Conservation (phyloP, 2,888 invertebrate genomes). For the Oligia latruncula region DNA sequence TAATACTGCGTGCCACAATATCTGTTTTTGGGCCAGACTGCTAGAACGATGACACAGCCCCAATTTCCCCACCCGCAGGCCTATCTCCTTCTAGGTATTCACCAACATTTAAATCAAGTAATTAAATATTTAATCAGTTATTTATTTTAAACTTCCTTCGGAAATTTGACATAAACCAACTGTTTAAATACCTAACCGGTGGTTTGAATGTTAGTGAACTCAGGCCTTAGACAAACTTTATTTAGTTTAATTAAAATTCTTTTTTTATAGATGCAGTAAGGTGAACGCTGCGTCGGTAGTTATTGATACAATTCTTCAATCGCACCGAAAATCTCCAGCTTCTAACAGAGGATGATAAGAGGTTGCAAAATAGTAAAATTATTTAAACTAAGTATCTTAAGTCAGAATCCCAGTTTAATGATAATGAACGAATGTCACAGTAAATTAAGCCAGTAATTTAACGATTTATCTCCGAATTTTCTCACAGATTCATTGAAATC, state of each 20-base stretch:
- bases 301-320: conserved; percentile 80
- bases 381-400: not conserved
- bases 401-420: conserved; percentile 1
- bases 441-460: conserved; percentile 6
- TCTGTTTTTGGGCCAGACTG: not conserved
- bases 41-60: not conserved
- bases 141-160: too few species aligned
- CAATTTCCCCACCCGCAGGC: not conserved
- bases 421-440: conserved; percentile 1
- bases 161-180: too few species aligned
- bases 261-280: conserved; percentile 78
- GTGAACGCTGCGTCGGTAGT: conserved; percentile 81
- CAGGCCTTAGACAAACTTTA: not conserved
- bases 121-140: too few species aligned
- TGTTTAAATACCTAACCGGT: too few species aligned
- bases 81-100: not conserved
- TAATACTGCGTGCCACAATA: not conserved
- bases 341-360: conserved; percentile 68
- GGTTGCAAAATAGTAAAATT: not conserved
- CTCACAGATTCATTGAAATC: not conserved
- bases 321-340: conserved; percentile 71
- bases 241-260: too few species aligned
- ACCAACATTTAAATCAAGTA: too few species aligned
- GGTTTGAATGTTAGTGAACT: too few species aligned
- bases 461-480: not conserved